Base-by-base conservation (phyloP, 2,113 vertebrate genomes). In the Pontoporia blainvillei region DNA sequence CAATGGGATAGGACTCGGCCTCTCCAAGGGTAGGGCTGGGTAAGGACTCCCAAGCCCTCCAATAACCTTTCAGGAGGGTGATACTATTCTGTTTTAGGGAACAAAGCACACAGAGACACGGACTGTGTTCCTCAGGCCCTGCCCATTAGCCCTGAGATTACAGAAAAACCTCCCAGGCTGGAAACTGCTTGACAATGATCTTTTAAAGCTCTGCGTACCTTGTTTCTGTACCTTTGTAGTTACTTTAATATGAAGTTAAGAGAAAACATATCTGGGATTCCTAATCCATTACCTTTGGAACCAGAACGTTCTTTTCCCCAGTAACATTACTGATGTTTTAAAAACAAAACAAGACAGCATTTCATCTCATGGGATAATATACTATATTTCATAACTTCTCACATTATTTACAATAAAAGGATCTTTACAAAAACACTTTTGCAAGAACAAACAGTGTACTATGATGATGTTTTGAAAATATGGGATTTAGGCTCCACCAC, bases 391-490 rank as follows among this genome's bases (percentile, higher is more conserved):
- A 72, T 85, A 18, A 78, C 44, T n/a, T 39, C 49, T 92, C 18
- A 41, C 14, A 61, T 73, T 82, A 89, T 54, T 92, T 93, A 92
- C 15, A 85, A 13, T 93, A 52, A 81, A 93, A 84, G 34, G 3
- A 9, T 75, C 15, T 31, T 91, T 79, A 94, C 52, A 93, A 75
- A 83, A 92, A 36, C 3, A 13, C 20, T 91, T 81, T 88, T 86
- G 66, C 36, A 72, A 90, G n/a, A 52, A 87, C 64, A 86, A 64
- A 78, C 25, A n/a, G 34, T 34, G 49, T 27, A 6, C 34, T 73
- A 6, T 44, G 36, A 75, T 41, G 27, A 64, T 75, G 49, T 87
- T 94, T 94, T 82, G 31, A 86, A 96, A 96, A 96, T 57, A 78
- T 4, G 72, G 66, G 89, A 86, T 72, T 36, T 86, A 92, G 82